A percentile compares a stretch with the other conserved stretches of the same genome.
Evolutionary conservation across 2,797 vertebrate genomes (phyloP).

Genomic region (Alfaro cultratus): DNA sequence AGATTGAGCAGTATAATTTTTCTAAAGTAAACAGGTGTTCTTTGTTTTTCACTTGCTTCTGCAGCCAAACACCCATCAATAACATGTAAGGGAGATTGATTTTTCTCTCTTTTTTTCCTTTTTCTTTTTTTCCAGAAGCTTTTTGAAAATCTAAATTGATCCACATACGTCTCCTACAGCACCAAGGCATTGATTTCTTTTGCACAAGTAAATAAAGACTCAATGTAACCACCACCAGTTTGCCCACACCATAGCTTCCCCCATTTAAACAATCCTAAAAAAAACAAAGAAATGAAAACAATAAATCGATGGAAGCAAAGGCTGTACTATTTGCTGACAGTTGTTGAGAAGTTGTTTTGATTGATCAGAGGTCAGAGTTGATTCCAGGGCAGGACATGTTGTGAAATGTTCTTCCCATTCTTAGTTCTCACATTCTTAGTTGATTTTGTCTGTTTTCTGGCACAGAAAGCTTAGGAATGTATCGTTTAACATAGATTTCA

Average conservation of each 20-base stretch:
- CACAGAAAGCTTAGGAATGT: constrained; percentile 32
- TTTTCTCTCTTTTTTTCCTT: constrained; percentile 46
- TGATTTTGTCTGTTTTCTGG: constrained; percentile 19
- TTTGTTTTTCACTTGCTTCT: constrained; percentile 70
- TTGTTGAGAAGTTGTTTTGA: not conserved
- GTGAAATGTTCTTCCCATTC: not conserved
- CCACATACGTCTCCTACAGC: constrained; percentile 74
- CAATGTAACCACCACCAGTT: constrained; percentile 42
- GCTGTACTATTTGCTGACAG: not conserved
- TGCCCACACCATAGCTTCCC: constrained; percentile 38
- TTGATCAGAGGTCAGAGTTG: not conserved
- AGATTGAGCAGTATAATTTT: constrained; percentile 42
- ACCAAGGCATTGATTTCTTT: constrained; percentile 72
- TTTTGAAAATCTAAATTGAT: constrained; percentile 82
- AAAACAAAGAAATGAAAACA: constrained; percentile 31
- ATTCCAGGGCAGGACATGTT: constrained; percentile 3
- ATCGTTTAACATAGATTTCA: constrained; percentile 36
- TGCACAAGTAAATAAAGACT: constrained; percentile 78
- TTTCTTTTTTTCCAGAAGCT: constrained; percentile 64
- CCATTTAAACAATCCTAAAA: constrained; percentile 51
- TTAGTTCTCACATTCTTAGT: not conserved
- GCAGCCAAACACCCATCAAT: constrained; percentile 76
- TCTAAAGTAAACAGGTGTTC: constrained; percentile 71
- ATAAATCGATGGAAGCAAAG: not conserved
- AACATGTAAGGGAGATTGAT: constrained; percentile 78